Conservation (phyloP, 2,113 vertebrate species). For the Rhabdomys dilectus region DNA sequence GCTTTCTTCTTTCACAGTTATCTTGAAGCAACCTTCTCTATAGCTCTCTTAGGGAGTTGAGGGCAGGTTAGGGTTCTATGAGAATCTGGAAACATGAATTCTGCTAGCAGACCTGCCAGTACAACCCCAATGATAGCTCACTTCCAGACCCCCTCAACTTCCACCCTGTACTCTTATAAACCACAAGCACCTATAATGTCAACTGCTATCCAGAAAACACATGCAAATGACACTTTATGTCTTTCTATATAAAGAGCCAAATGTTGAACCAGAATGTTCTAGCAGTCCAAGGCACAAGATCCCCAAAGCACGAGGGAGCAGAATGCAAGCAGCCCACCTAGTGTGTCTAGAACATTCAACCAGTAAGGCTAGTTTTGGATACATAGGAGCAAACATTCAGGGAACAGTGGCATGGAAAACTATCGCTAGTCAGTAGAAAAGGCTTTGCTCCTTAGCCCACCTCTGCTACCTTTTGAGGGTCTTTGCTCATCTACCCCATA, state of each 20-base stretch:
- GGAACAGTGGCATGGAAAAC: not conserved
- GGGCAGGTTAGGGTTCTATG: not conserved
- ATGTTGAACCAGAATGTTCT: not conserved
- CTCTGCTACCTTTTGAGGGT: conserved; percentile 25
- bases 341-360: not conserved
- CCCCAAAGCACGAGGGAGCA: not conserved
- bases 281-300: not conserved
- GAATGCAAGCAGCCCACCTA: not conserved
- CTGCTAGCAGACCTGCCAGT: not conserved
- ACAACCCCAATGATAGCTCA: not conserved
- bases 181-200: not conserved
- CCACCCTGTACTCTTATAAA: conserved; percentile 1
- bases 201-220: conserved; percentile 22
- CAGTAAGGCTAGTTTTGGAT: not conserved
- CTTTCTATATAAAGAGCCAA: not conserved
- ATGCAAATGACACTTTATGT: not conserved
- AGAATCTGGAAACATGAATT: conserved; percentile 48
- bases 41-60: conserved; percentile 4
- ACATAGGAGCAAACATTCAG: not conserved
- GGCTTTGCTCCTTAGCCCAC: not conserved
- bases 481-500: not conserved
- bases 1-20: conserved; percentile 34
- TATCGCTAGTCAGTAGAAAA: not conserved
- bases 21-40: not conserved
- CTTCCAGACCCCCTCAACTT: conserved; percentile 18